Evolutionary conservation across 2,888 invertebrate species (phyloP).

Genomic region (Drosophila conformis): DNA sequence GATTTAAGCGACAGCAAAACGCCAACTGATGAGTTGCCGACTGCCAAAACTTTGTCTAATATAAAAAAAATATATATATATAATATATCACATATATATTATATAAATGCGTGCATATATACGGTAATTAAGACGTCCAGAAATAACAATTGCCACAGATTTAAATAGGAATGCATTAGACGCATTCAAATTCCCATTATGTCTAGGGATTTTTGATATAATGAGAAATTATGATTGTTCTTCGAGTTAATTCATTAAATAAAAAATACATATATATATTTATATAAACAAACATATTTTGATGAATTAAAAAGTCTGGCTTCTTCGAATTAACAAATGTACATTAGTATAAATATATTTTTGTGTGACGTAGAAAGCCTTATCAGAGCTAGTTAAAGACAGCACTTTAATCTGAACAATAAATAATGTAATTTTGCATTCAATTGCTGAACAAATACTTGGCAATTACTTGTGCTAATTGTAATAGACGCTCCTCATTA

Average conservation of each 20-base stretch:
- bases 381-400: neutral
- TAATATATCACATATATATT: neutral
- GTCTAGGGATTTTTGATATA: neutral
- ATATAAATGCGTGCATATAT: neutral
- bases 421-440: neutral
- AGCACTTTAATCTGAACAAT: neutral
- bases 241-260: neutral
- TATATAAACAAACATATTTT: neutral
- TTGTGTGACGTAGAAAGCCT: neutral
- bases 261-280: neutral
- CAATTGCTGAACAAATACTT: conserved; percentile 49
- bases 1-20: conserved; percentile 64
- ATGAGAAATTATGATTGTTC: neutral
- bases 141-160: neutral
- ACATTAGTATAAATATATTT: neutral
- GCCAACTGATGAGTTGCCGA: conserved; percentile 65
- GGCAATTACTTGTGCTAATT: conserved; percentile 73
- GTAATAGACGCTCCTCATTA: conserved; percentile 57
- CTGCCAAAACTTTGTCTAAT: conserved; percentile 48
- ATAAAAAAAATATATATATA: conserved; percentile 17
- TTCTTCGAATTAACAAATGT: neutral
- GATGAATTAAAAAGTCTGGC: neutral
- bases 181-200: neutral
- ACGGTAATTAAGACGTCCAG: neutral
- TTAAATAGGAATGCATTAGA: neutral